Evolutionary conservation across 1,140 invertebrate genomes (phyloP).

Genomic region (Ephestia elutella): DNA sequence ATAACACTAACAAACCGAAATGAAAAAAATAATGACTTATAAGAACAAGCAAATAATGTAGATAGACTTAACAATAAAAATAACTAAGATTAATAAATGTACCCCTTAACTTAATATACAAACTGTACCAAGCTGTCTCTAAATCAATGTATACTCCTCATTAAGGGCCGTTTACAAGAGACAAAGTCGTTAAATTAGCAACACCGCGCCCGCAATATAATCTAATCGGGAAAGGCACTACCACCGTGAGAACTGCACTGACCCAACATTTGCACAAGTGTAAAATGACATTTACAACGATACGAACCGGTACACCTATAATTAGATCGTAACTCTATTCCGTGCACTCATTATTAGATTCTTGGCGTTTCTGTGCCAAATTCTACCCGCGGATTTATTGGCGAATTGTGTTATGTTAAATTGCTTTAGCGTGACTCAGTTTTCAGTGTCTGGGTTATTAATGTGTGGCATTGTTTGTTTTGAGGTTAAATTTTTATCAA

Average conservation of each 20-base stretch:
- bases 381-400: neutral
- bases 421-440: conserved; percentile 3
- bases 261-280: conserved; percentile 2
- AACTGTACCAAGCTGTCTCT: neutral
- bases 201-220: conserved; percentile 1
- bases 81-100: neutral
- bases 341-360: conserved; percentile 4
- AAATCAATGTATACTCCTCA: neutral
- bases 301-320: conserved; percentile 1
- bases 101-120: neutral
- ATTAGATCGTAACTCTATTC: conserved; percentile 5
- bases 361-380: conserved; percentile 1
- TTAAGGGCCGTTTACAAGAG: neutral
- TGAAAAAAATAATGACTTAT: no score
- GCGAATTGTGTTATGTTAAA: neutral
- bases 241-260: neutral
- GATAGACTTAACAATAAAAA: no score
- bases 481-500: neutral
- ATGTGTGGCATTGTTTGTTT: neutral
- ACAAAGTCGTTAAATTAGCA: conserved; percentile 1
- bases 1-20: no score
- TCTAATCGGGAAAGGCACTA: conserved; percentile 1
- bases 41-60: neutral
- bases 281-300: conserved; percentile 4
- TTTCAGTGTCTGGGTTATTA: conserved; percentile 2